These are phyloP conservation scores for Cotesia vestalis DNA, from an alignment of 1,140 invertebrate genomes.

Conservation along the genomic window DNA sequence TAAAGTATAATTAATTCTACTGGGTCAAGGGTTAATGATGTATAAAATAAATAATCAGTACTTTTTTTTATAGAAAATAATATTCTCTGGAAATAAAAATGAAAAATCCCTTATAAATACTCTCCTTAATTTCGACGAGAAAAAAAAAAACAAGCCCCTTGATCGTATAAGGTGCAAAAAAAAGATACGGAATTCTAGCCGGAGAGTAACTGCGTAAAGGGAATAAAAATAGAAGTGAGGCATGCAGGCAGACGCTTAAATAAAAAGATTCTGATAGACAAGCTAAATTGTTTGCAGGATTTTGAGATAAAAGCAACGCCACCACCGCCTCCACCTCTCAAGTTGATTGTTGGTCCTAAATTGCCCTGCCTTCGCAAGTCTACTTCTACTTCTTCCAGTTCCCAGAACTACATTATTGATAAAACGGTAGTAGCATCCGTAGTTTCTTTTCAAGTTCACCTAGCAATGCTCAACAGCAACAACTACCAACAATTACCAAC, in stretches of 20 bases:
- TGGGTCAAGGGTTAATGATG: too few relatives aligned
- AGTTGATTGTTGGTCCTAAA: conserved; percentile 63
- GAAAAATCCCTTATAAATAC: too few relatives aligned
- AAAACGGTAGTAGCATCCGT: conserved; percentile 63
- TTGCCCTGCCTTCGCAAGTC: conserved; percentile 61
- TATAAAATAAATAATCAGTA: too few relatives aligned
- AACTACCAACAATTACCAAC: too few relatives aligned
- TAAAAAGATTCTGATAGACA: conserved; percentile 31
- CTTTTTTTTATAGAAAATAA: too few relatives aligned
- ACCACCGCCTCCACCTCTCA: conserved; percentile 58
- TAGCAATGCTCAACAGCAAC: conserved; percentile 35
- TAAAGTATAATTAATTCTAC: too few relatives aligned
- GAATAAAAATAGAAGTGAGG: conserved; percentile 12
- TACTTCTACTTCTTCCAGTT: conserved; percentile 46
- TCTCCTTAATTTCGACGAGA: too few relatives aligned
- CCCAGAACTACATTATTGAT: conserved; percentile 68
- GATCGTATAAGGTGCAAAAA: too few relatives aligned
- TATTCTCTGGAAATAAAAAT: too few relatives aligned
- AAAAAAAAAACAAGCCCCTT: too few relatives aligned
- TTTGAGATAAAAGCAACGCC: conserved; percentile 60
- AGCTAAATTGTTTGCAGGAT: conserved; percentile 57
- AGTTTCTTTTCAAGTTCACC: conserved; percentile 43
- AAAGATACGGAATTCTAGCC: too few relatives aligned
- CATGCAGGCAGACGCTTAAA: conserved; percentile 41
- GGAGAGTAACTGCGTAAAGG: background rate